These are phyloP conservation scores for Aulostomus chinensis DNA, from an alignment of 2,797 vertebrate genomes.

Conservation along the genomic window DNA sequence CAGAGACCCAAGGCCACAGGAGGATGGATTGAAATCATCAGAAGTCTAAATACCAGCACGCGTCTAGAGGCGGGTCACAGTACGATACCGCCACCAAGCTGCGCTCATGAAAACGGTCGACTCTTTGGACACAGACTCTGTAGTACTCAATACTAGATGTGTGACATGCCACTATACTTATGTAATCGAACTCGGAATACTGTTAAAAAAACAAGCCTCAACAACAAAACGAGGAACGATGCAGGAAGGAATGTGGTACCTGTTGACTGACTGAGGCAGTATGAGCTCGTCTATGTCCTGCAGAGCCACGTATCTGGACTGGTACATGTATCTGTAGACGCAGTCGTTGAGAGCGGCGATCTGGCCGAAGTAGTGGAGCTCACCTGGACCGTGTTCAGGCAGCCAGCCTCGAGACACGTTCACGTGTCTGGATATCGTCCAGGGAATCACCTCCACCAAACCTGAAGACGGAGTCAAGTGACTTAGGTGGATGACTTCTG, in stretches of 20 bases:
- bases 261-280: slow-evolving; percentile 46
- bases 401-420: slow-evolving; percentile 39
- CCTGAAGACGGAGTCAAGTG: no score
- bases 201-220: not conserved
- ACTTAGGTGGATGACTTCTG: no score
- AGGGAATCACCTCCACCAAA: slow-evolving; percentile 67
- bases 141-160: no score
- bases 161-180: not conserved
- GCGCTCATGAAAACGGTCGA: no score
- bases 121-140: no score
- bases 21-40: no score
- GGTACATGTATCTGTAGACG: slow-evolving; percentile 74
- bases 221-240: no score
- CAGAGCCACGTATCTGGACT: slow-evolving; percentile 62
- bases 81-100: no score
- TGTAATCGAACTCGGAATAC: not conserved
- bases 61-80: no score
- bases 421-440: slow-evolving; percentile 42
- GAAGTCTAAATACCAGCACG: no score
- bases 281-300: slow-evolving; percentile 74
- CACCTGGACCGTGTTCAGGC: slow-evolving; percentile 4
- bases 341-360: slow-evolving; percentile 69
- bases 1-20: no score
- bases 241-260: slow-evolving; percentile 18
- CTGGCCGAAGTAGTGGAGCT: slow-evolving; percentile 74